phyloP scores from a whole-genome alignment of 2,797 vertebrate species.

The Crocodylus rhombifer region DNA sequence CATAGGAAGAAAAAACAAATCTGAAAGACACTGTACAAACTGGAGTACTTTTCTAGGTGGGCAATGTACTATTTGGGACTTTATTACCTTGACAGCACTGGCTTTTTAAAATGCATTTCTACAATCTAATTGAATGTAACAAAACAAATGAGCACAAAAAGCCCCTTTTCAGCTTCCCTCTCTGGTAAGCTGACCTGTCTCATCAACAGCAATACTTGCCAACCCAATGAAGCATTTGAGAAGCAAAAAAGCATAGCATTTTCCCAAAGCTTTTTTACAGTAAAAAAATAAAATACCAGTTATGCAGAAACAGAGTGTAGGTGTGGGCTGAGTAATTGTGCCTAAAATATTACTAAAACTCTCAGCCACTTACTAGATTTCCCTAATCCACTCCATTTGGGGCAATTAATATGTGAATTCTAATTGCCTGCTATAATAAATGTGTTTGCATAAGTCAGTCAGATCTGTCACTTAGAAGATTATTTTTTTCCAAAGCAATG shows the following conservation, averaged over 20 bases:
- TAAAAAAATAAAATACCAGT: background rate
- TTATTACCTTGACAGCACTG: background rate
- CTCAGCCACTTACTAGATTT: background rate
- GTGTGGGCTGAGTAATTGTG: background rate
- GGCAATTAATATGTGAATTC: accelerated
- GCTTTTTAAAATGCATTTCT: accelerated
- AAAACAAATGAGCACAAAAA: background rate
- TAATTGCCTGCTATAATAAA: background rate
- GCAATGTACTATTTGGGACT: background rate
- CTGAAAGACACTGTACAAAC: background rate
- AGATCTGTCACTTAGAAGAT: background rate
- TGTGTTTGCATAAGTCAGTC: background rate
- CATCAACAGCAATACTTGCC: background rate
- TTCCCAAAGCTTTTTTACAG: background rate
- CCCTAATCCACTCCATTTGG: background rate
- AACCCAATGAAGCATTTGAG: background rate
- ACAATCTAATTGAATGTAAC: background rate
- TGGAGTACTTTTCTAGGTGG: accelerated
- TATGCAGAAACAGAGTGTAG: background rate
- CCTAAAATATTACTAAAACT: background rate
- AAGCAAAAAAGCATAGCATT: background rate
- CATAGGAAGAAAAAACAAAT: background rate
- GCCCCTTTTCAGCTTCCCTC: background rate
- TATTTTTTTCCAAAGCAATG: background rate
- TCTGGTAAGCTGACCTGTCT: background rate